These are phyloP conservation scores for Papilio polyxenes DNA, from an alignment of 1,140 invertebrate genomes.

Conservation along the genomic window DNA sequence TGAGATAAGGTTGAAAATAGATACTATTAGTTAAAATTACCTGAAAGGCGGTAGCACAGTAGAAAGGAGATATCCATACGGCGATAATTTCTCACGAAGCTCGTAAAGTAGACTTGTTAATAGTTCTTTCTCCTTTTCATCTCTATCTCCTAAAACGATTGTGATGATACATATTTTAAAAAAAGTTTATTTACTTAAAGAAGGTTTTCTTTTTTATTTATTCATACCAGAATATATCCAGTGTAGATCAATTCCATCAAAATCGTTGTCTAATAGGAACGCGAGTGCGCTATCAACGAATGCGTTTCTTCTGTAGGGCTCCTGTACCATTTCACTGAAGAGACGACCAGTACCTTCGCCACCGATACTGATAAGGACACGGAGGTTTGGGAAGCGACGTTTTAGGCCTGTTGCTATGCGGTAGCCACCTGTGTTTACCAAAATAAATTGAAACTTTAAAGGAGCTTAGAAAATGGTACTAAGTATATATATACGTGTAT, in stretches of 20 bases:
- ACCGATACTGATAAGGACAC: slow-evolving; percentile 81
- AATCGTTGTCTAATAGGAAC: slow-evolving; percentile 81
- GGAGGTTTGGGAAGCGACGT: slow-evolving; percentile 75
- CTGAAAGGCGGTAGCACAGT: slow-evolving; percentile 72
- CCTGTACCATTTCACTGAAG: slow-evolving; percentile 80
- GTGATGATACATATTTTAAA: background rate
- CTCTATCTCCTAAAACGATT: slow-evolving; percentile 67
- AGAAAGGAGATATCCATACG: slow-evolving; percentile 69
- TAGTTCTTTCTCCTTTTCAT: slow-evolving; percentile 73
- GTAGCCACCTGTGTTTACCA: slow-evolving; percentile 76
- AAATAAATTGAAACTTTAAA: background rate
- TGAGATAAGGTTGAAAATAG: background rate
- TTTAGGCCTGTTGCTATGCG: slow-evolving; percentile 80
- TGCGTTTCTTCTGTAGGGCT: slow-evolving; percentile 67
- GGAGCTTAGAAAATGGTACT: too few relatives aligned
- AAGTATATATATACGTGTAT: too few relatives aligned
- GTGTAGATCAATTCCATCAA: slow-evolving; percentile 84
- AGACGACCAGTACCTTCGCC: slow-evolving; percentile 78
- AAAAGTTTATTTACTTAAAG: background rate
- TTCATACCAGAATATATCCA: slow-evolving; percentile 83
- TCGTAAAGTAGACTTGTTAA: slow-evolving; percentile 75
- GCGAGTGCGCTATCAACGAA: slow-evolving; percentile 84
- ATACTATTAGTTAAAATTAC: slow-evolving; percentile 48
- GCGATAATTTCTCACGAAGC: slow-evolving; percentile 71
- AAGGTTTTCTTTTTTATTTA: slow-evolving; percentile 23